Base-by-base conservation (phyloP, 1,140 invertebrate species). In the Mya arenaria region DNA sequence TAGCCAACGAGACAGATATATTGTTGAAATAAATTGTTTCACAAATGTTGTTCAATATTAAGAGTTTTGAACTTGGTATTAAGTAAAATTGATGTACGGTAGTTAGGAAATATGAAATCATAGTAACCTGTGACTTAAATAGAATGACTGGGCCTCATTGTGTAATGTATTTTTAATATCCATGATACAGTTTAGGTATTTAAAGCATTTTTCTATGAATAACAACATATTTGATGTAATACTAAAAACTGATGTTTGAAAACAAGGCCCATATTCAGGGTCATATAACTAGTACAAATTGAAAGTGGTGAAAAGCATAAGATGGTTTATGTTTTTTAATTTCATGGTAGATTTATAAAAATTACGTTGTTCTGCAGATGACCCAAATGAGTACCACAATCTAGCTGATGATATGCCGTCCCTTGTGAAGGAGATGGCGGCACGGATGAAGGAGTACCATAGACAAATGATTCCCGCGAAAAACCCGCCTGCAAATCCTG, bases 361-460 rank as follows among this genome's bases (percentile, higher is more conserved):
- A 52, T 4, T 10, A 23, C 17, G 15, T 71, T 19, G 19, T 72
- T 25, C n/a, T 80, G 2, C 39, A 80, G 77, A 71, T 17, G 77
- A 80, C 30, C 77, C 77, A 1, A 56, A 55, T 52, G 77, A 80
- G 37, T 41, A 80, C 37, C 15, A 2, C 6, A 66, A 80, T 52
- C 30, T 80, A 25, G 63, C 63, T 17, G 48, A 80, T n/a, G n/a
- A 69, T 4, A 52, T 80, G 44, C 77, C 77, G 17, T 48, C 68
- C 19, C 37, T 58, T 1, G 63, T 80, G 8, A 8, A 73, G 39
- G 63, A 66, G 30, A 37, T 82, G 13, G 6, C 48, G 3, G 17
- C 39, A 36, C 25, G 37, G 28, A 62, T 82, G 23, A 23, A 34
- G 23, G 68, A 72, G 28, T 82, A 73, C 39, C 37, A 63, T 19